Evolutionary conservation across 2,888 invertebrate genomes (phyloP).

Genomic region (Dasypolia templi): DNA sequence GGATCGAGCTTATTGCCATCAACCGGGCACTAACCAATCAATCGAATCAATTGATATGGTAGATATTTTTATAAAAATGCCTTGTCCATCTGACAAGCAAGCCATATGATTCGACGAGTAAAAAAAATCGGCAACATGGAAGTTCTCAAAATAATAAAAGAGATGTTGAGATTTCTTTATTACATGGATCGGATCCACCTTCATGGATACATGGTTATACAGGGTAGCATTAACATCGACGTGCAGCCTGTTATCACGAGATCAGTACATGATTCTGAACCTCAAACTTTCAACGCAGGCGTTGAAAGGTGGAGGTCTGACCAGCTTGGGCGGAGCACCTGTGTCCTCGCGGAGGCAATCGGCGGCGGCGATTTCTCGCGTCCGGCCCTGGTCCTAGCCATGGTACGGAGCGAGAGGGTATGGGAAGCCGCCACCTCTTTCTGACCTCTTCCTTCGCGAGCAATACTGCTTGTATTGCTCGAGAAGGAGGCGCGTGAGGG

Average conservation of each 20-base stretch:
- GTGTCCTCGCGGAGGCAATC: no score
- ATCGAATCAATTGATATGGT: not conserved
- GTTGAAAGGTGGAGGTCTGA: no score
- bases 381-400: no score
- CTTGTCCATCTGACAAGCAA: not conserved
- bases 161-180: not conserved
- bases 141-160: not conserved
- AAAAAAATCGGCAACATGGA: not conserved
- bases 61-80: not conserved
- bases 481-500: no score
- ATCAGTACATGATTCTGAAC: not conserved
- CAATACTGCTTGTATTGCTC: no score
- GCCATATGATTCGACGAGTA: not conserved
- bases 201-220: not conserved
- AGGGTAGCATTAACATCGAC: not conserved
- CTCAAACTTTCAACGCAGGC: no score
- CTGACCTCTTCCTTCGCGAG: no score
- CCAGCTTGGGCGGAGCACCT: no score
- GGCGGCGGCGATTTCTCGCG: no score
- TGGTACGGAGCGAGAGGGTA: no score
- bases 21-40: not conserved
- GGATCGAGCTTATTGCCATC: not conserved
- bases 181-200: no score
- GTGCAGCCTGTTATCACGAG: accelerated
- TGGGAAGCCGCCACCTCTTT: no score